Base-by-base conservation (phyloP, 2,888 invertebrate genomes). In the Eretmocerus hayati region DNA sequence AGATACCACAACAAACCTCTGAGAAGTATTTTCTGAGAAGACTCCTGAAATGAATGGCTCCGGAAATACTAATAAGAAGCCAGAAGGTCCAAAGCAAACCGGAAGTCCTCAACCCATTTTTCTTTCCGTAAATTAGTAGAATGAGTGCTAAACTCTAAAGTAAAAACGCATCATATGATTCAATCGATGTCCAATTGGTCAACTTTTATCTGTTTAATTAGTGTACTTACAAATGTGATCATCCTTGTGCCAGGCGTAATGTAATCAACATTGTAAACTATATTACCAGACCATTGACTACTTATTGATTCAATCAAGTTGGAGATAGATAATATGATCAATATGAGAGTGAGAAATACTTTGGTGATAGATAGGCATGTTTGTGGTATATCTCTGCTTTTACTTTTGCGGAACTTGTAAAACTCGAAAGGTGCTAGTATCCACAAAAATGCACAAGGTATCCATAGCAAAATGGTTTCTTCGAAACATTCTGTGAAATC, bases 41-140 rank as follows among this genome's bases (percentile, higher is more conserved):
- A 18, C 84, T 81, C 59, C 89, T 78, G 59, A 87, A 84, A 57
- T 87, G 84, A 1, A 89, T 77, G 50, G 84, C 74, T 2, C 88
- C 88, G 37, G 83, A 83, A 22, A 93, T 22, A 1, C 79, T 75
- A 46, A 90, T 69, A 1, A 92, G 65, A 18, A 94, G 74, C 94
- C 95, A 96, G 73, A 94, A 95, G 56, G 92, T 73, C 73, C 93
- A 95, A 50, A 92, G 75, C 42, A 90, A 78, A 4, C 95, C 96
- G 3, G 96, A 95, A 13, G 92, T 86, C 63, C 88, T 80, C 62
- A 91, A 79, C 15, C 96, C 96, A 74, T 82, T 81, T 67, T 83
- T 85, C 60, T 86, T 83, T 70, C 94, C 93, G 65, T 85, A 83
- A 60, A 83, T 77, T 55, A 91, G 74, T 53, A 95, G 74, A 6